phyloP scores from a whole-genome alignment of 1,140 invertebrate genomes.

The Panonychus citri region DNA sequence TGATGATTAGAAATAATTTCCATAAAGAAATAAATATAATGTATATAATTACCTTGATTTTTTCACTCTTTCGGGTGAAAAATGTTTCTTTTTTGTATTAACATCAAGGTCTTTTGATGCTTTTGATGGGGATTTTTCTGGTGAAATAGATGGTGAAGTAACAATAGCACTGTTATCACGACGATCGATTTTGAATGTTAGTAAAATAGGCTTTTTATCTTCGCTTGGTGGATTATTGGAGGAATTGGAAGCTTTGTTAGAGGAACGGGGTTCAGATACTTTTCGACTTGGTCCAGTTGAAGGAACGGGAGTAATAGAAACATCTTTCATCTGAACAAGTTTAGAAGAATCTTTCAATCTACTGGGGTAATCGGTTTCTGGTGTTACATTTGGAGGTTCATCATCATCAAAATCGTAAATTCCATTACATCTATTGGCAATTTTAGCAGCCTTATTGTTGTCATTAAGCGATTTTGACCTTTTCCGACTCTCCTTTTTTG shows the following conservation, averaged over 20 bases:
- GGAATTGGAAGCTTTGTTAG: neutral
- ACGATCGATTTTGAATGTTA: conserved; percentile 4
- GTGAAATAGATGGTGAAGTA: neutral
- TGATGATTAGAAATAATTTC: no score
- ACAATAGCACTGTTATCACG: conserved; percentile 3
- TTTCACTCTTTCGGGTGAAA: neutral
- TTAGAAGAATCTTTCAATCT: neutral
- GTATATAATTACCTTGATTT: conserved; percentile 6
- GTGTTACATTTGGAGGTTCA: neutral
- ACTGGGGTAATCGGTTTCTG: no score
- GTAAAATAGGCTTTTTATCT: conserved; percentile 1
- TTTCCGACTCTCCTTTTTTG: no score
- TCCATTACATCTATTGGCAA: no score
- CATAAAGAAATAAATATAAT: no score
- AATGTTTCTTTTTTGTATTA: conserved; percentile 4
- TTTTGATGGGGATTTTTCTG: neutral
- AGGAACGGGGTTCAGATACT: neutral
- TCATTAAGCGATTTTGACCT: no score
- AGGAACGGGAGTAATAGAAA: neutral
- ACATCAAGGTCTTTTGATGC: neutral
- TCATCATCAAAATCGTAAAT: neutral
- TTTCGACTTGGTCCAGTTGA: neutral
- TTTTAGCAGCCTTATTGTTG: no score
- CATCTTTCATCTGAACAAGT: neutral
- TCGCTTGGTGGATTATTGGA: neutral